phyloP scores from a whole-genome alignment of 1,140 invertebrate genomes.

The Trichonephila inaurata region DNA sequence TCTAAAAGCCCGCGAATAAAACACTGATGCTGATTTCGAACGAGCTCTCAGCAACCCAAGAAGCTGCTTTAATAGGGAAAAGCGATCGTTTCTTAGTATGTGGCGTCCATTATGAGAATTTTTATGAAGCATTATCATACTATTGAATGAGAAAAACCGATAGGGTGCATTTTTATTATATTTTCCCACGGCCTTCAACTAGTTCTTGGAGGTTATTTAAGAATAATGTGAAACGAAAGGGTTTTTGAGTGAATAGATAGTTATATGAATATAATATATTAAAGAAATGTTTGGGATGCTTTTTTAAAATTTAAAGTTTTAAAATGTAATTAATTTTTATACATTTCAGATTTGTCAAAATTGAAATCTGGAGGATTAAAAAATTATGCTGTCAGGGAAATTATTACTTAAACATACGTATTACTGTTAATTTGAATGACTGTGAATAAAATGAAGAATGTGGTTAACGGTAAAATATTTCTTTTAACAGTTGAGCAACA shows the following conservation, averaged over 20 bases:
- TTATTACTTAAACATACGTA: no score
- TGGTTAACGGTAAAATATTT: no score
- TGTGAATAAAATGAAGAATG: no score
- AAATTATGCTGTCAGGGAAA: no score
- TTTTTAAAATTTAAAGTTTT: not conserved
- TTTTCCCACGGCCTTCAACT: slow-evolving; percentile 38
- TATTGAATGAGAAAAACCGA: not conserved
- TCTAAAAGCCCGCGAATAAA: slow-evolving; percentile 21
- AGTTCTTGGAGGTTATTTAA: not conserved
- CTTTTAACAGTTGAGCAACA: no score
- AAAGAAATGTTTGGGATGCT: not conserved
- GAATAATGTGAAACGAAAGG: not conserved
- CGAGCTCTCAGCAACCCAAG: not conserved
- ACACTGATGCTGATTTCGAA: not conserved
- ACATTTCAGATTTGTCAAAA: no score
- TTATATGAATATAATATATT: not conserved
- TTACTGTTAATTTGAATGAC: no score
- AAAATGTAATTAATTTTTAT: no score
- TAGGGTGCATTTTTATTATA: slow-evolving; percentile 19
- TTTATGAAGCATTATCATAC: slow-evolving; percentile 56
- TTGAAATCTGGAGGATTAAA: no score
- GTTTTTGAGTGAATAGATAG: not conserved
- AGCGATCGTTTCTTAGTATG: slow-evolving; percentile 22
- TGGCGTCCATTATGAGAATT: slow-evolving; percentile 46
- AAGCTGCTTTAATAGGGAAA: slow-evolving; percentile 13